A percentile compares a stretch with the other conserved stretches of the same genome.
Evolutionary conservation across 1,140 invertebrate species (phyloP).

Genomic region (Apis cerana): DNA sequence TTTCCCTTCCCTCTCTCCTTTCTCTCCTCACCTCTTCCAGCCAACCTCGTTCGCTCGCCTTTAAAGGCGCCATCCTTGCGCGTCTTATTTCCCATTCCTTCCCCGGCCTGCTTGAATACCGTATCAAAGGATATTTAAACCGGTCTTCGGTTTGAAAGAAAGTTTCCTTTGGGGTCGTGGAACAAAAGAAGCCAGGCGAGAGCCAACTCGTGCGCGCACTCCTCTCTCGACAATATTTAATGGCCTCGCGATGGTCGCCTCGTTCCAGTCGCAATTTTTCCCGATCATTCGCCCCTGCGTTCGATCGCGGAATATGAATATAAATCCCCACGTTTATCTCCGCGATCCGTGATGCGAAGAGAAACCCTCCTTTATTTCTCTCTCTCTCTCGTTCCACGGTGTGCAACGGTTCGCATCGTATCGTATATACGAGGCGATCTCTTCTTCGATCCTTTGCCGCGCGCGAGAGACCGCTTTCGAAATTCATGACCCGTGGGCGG

Average conservation of each 20-base stretch:
- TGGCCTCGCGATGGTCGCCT: slow-evolving; percentile 3
- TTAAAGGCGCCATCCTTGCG: slow-evolving; percentile 44
- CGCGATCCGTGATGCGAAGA: too few relatives aligned
- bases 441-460: slow-evolving; percentile 31
- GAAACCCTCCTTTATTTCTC: slow-evolving; percentile 6
- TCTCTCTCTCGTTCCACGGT: not conserved
- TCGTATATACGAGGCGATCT: slow-evolving; percentile 3
- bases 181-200: slow-evolving; percentile 39
- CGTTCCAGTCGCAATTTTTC: slow-evolving; percentile 6
- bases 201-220: slow-evolving; percentile 15
- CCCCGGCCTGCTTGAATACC: slow-evolving; percentile 25
- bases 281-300: not conserved
- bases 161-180: slow-evolving; percentile 46
- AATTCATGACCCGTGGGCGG: slow-evolving; percentile 42
- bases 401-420: too few relatives aligned
- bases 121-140: slow-evolving; percentile 67
- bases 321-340: slow-evolving; percentile 34
- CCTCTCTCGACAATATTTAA: slow-evolving; percentile 61
- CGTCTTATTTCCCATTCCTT: slow-evolving; percentile 41
- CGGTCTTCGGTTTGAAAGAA: slow-evolving; percentile 46
- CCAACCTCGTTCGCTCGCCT: slow-evolving; percentile 30
- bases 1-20: not conserved
- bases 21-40: slow-evolving; percentile 16
- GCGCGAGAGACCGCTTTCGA: slow-evolving; percentile 32
- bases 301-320: not conserved